These are phyloP conservation scores for Mormoops blainvillei DNA, from an alignment of 2,113 vertebrate species.

Conservation along the genomic window DNA sequence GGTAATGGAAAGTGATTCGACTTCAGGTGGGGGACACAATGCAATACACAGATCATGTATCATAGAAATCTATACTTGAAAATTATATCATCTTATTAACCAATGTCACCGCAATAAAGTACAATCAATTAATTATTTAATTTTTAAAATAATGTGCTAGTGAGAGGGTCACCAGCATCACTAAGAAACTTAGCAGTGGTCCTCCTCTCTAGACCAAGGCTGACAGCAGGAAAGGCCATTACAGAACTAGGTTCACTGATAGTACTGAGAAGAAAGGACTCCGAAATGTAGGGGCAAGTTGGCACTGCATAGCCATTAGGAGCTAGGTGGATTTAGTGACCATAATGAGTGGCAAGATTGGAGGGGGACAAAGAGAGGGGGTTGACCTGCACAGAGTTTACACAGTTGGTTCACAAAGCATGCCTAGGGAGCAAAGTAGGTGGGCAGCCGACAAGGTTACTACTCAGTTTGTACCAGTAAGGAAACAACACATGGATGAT, in stretches of 20 bases:
- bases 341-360: background rate
- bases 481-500: background rate
- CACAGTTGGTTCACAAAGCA: background rate
- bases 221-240: background rate
- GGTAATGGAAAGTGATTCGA: background rate
- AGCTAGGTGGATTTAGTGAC: background rate
- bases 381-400: background rate
- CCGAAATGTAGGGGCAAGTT: background rate
- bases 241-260: background rate
- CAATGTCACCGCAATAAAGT: background rate
- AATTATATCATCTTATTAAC: background rate
- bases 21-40: background rate
- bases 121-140: background rate
- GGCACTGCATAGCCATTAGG: background rate
- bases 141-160: background rate
- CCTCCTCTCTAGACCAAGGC: background rate
- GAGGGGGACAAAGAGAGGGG: background rate
- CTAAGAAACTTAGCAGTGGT: background rate
- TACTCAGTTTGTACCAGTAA: background rate
- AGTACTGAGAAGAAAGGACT: background rate
- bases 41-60: background rate
- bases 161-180: background rate
- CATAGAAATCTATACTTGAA: background rate
- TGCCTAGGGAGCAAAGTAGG: background rate
- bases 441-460: background rate